A percentile compares a stretch with the other conserved stretches of the same genome.
These are phyloP conservation scores for Peromyscus californicus DNA, from an alignment of 2,113 vertebrate species.

Conservation along the genomic window DNA sequence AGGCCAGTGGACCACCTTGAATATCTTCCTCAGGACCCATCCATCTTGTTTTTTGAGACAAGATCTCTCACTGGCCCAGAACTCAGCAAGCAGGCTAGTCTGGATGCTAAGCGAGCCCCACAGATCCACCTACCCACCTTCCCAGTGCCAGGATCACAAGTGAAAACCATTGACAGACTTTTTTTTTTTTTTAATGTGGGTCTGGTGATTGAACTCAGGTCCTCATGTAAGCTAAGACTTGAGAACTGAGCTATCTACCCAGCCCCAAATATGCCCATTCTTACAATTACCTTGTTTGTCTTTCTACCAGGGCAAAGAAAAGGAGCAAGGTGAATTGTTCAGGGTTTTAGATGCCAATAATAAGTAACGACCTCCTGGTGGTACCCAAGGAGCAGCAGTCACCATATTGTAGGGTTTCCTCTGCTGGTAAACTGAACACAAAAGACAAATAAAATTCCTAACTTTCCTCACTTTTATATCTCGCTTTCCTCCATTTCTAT, in stretches of 20 bases:
- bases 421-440: not conserved
- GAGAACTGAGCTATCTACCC: not conserved
- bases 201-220: not conserved
- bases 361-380: not conserved
- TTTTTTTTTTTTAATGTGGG: not conserved
- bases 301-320: not conserved
- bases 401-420: not conserved
- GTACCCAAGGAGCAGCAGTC: not conserved
- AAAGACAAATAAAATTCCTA: conserved; percentile 35
- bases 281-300: not conserved
- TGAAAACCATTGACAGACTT: not conserved
- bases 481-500: not conserved
- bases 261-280: not conserved
- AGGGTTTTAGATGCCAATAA: not conserved
- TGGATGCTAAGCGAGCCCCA: not conserved
- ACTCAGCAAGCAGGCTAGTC: not conserved
- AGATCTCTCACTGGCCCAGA: not conserved
- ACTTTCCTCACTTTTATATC: not conserved
- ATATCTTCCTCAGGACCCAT: not conserved
- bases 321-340: not conserved
- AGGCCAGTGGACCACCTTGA: too few species aligned
- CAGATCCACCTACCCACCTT: not conserved
- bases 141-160: not conserved
- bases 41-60: not conserved
- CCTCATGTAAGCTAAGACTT: not conserved